These are phyloP conservation scores for Pollenia angustigena DNA, from an alignment of 2,888 invertebrate genomes.

Conservation along the genomic window DNA sequence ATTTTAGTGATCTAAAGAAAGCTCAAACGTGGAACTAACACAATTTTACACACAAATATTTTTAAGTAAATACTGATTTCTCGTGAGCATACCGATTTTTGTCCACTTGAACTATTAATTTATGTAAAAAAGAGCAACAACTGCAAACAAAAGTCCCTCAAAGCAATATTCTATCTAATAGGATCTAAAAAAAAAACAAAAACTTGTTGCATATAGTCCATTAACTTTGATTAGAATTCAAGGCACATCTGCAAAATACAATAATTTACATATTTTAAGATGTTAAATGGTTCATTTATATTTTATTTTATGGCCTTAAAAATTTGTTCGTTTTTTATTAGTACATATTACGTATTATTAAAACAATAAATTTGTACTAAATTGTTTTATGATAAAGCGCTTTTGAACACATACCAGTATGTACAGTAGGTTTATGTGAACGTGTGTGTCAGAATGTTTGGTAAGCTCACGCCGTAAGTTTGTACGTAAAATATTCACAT, in stretches of 20 bases:
- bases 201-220: constrained; percentile 11
- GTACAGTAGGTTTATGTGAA: too few relatives aligned
- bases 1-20: too few relatives aligned
- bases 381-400: constrained; percentile 13
- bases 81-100: too few relatives aligned
- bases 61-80: too few relatives aligned
- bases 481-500: constrained; percentile 1
- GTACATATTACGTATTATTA: not conserved
- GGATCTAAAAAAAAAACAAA: not conserved
- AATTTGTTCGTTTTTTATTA: not conserved
- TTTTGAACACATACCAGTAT: not conserved
- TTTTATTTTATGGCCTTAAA: constrained; percentile 28
- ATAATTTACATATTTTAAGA: constrained; percentile 27
- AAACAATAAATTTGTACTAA: constrained; percentile 18
- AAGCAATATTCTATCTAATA: too few relatives aligned
- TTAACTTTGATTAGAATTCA: constrained; percentile 26
- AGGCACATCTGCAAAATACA: not conserved
- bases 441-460: too few relatives aligned
- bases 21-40: too few relatives aligned
- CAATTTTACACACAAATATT: too few relatives aligned
- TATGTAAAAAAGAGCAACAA: too few relatives aligned
- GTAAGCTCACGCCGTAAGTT: not conserved
- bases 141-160: too few relatives aligned
- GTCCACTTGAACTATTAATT: too few relatives aligned
- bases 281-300: constrained; percentile 25